Evolutionary conservation across 2,888 invertebrate genomes (phyloP), one percentile per base, ranked within the genome.

Genomic region (Amaurobius ferox): DNA sequence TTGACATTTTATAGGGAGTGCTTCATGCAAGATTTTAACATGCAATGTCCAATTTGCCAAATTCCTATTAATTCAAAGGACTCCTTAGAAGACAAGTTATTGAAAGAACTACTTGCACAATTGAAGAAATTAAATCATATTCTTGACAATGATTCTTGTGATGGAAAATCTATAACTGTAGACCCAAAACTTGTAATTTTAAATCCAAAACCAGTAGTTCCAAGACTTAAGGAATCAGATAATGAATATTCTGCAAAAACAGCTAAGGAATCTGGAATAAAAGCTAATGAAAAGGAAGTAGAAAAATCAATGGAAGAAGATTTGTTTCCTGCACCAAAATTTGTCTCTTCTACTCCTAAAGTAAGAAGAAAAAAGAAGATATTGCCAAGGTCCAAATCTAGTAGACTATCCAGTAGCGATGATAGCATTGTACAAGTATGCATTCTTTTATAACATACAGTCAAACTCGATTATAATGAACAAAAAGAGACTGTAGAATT

Each of bases 31-130:
- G 55, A 78, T 23, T 35, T 26, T 7, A 66, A 32, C 9, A 67
- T 48, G 66, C 55, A 72, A 19, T 86, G 86, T n/a, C 86, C 86
- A 7, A 70, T 79, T 2, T 86, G 86, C 35, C 44, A 66, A 7
- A 29, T 29, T 9, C 76, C 66, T 13, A 44, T 86, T 1, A 76
- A 70, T 26, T 64, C 28, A 1, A 70, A 62, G 26, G 86, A 79
- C 28, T 79, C 70, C n/a, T 32, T 76, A 16, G 74, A 79, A 70
- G 86, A 86, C 26, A 73, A 68, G 39, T 72, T 61, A 35, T 29
- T 86, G n/a, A 32, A 48, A 28, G 79, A 86, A 6, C 48, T 79
- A 1, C 7, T 79, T 28, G 1, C 6, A 0, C 76, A 76, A 9
- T 35, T 76, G 13, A 44, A 44, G 16, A 32, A 55, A 19, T 29